A percentile compares a stretch with the other conserved stretches of the same genome.
phyloP scores from a whole-genome alignment of 2,113 vertebrate species.

The Ascaphus truei region DNA sequence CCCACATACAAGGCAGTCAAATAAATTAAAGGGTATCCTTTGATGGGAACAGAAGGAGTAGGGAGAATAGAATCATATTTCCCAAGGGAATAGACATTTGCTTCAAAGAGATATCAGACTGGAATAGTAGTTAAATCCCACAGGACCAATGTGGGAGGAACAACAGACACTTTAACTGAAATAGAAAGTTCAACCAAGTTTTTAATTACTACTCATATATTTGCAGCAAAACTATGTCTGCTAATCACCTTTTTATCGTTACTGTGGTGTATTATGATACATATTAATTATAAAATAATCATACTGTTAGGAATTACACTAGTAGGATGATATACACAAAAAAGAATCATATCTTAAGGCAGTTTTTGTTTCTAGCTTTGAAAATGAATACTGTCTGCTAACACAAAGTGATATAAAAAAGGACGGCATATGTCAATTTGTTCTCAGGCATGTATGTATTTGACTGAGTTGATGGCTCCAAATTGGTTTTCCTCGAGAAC shows the following conservation, averaged over 20 bases:
- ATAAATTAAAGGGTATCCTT: slow-evolving; percentile 34
- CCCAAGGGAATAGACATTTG: slow-evolving; percentile 32
- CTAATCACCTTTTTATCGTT: neutral
- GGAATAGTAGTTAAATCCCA: neutral
- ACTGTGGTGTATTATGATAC: neutral
- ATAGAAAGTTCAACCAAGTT: slow-evolving; percentile 44
- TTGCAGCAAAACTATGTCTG: slow-evolving; percentile 9
- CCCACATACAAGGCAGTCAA: slow-evolving; percentile 32
- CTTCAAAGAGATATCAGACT: slow-evolving; percentile 37
- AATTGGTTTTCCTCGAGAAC: slow-evolving; percentile 51
- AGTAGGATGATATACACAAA: neutral
- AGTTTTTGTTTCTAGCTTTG: neutral
- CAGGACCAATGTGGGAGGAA: neutral
- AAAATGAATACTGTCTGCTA: neutral
- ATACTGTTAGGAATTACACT: neutral
- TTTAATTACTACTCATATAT: slow-evolving; percentile 22
- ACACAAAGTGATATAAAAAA: slow-evolving; percentile 36
- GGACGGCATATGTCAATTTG: slow-evolving; percentile 39
- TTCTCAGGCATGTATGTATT: slow-evolving; percentile 44
- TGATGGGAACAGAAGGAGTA: slow-evolving; percentile 31
- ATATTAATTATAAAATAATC: neutral
- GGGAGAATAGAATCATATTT: slow-evolving; percentile 30
- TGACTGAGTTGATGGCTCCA: slow-evolving; percentile 45
- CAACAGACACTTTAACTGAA: slow-evolving; percentile 13
- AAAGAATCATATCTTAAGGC: slow-evolving; percentile 1